A percentile compares a stretch with the other conserved stretches of the same genome.
These are phyloP conservation scores for Diabrotica undecimpunctata DNA, from an alignment of 1,140 invertebrate genomes.

Conservation along the genomic window DNA sequence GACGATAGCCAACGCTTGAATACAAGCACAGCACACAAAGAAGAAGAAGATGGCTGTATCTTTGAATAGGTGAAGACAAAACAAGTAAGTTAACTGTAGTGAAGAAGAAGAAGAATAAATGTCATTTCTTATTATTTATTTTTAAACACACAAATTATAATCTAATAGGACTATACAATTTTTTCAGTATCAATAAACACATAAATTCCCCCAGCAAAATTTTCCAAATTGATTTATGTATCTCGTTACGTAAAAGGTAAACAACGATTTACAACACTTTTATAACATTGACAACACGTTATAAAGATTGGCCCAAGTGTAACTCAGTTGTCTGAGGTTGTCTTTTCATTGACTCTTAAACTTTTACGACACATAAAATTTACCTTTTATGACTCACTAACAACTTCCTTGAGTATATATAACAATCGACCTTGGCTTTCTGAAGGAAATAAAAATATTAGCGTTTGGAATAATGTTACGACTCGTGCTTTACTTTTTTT, in stretches of 20 bases:
- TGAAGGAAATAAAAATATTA: conserved; percentile 19
- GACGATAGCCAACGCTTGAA: no score
- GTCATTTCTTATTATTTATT: no score
- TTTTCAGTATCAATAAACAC: no score
- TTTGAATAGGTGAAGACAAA: no score
- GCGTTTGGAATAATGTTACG: background rate
- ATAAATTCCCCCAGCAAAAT: background rate
- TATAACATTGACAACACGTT: conserved; percentile 31
- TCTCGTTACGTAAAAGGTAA: conserved; percentile 9
- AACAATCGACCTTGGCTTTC: conserved; percentile 40
- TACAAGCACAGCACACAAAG: no score
- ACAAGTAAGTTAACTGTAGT: no score
- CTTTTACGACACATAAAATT: conserved; percentile 47
- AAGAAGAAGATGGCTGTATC: no score
- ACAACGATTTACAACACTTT: conserved; percentile 36
- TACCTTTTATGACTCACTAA: conserved; percentile 47
- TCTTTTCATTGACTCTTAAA: conserved; percentile 47
- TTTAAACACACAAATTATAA: no score
- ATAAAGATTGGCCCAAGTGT: conserved; percentile 31
- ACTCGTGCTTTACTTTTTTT: background rate
- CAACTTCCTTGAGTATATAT: conserved; percentile 18
- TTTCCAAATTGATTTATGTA: background rate
- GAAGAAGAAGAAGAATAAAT: no score
- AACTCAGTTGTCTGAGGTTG: conserved; percentile 39
- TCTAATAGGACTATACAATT: no score